Conservation (phyloP, 2,888 invertebrate genomes). For the Branchipolynoe longqiensis region DNA sequence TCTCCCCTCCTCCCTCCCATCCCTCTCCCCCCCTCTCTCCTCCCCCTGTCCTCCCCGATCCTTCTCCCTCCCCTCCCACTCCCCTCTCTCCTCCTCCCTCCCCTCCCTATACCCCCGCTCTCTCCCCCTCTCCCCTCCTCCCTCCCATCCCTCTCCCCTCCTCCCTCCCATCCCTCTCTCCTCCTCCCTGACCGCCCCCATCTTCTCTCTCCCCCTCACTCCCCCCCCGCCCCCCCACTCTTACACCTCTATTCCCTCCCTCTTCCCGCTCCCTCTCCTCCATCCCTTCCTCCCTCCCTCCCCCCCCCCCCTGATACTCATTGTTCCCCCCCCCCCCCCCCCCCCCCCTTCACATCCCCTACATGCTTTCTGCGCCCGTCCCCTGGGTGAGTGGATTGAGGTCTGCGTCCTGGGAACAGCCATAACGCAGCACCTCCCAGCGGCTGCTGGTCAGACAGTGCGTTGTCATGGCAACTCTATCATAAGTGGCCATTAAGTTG, state of each 20-base stretch:
- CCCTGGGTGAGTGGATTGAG: too few species aligned
- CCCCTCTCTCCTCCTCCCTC: not conserved
- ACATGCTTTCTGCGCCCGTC: too few species aligned
- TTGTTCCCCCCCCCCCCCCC: too few species aligned
- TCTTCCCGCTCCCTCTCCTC: not conserved
- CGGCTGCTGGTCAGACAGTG: not conserved
- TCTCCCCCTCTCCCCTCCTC: not conserved
- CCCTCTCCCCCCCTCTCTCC: not conserved
- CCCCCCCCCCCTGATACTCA: too few species aligned
- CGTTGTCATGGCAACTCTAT: constrained; percentile 41
- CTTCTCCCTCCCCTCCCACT: not conserved
- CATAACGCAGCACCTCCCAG: not conserved
- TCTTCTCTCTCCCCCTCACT: not conserved
- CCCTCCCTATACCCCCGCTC: not conserved
- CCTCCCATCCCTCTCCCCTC: not conserved
- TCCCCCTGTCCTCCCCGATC: not conserved
- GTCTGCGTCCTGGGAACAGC: not conserved
- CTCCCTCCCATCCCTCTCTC: not conserved
- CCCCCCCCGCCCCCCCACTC: not conserved
- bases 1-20: not conserved
- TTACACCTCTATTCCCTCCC: too few species aligned
- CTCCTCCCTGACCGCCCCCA: not conserved
- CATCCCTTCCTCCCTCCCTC: not conserved
- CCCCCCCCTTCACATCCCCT: too few species aligned
- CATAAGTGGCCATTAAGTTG: constrained; percentile 15